Evolutionary conservation across 1,140 invertebrate species (phyloP), one percentile per base, ranked within the genome.

Genomic region (Saxidomus purpurata): DNA sequence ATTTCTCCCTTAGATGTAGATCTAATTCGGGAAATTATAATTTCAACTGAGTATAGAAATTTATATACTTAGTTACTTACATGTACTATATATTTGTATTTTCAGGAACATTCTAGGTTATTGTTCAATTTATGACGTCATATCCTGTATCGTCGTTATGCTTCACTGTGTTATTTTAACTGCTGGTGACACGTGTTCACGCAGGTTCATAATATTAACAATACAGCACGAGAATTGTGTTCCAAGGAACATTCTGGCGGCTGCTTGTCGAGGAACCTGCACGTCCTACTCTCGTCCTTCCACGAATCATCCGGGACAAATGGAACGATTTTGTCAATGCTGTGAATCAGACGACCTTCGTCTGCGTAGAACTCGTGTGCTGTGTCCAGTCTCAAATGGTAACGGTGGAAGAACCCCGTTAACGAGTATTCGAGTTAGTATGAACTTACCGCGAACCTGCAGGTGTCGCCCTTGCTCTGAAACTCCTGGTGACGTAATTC

Each of bases 281-380:
- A 63, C 17, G 9, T 79, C 85, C 0, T 87, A 87, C 36, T 38
- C 85, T 17, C 71, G 74, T 13, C 85, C 85, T 0, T 87, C 85
- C 15, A 15, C 28, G 2, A 31, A 76, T n/a, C 34, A 61, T 63
- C 71, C 55, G 1, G 85, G 69, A 47, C 43, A 87, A 38, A 77
- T 87, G 49, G 85, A 87, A 61, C 36, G 52, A 8, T 87, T 55
- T 31, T 87, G 85, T 49, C 71, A 76, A 34, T 87, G 85, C 61
- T 87, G 85, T 67, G 74, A 79, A 25, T 55, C 40, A 15, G 85
- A 52, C 15, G 34, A 28, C 1, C 22, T 61, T 31, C 31, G 31
- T 28, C 31, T 31, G 38, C 40, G 34, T 19, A 52, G 49, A 17
- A 25, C 76, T 13, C 13, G 8, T 3, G 28, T 87, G 0, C 8